Evolutionary conservation across 2,888 invertebrate genomes (phyloP), one percentile per base, ranked within the genome.

Genomic region (Hipparchia sbordonii): DNA sequence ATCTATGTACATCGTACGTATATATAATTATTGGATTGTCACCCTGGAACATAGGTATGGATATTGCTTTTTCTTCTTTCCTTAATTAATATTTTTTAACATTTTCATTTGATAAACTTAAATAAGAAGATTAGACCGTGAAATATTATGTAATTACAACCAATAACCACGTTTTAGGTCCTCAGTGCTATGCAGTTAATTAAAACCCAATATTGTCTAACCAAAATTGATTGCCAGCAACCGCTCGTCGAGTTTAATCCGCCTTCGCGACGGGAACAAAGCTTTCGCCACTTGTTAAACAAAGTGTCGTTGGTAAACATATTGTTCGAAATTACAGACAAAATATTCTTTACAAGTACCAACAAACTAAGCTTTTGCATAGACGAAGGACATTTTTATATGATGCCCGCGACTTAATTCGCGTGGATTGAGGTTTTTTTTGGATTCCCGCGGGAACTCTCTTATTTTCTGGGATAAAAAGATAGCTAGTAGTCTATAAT

Each of bases 171-270:
- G 65, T 12, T 61, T 39, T 52, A 60, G 48, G 60, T 51, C 69
- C 61, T 69, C 52, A 69, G 60, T 69, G 52, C 60, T 69, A 69
- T 48, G 73, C 67, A 71, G 88, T 89, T 93, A 93, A 94, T 94
- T 93, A 92, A 92, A 93, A 93, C 90, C 91, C 91, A 93, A 93
- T 93, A 93, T 92, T 93, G 93, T 90, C 89, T 90, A 91, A 93
- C 93, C 90, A 87, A 92, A 92, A 92, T 92, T 93, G 91, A 93
- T 93, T 91, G 88, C 85, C 83, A 81, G 83, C 69, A 69, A 69
- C 69, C 69, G 69, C 69, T 69, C 69, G 69, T 69, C 77, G 79
- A 78, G 80, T 79, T 82, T 82, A 83, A 84, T 82, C 82, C 80
- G 79, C 81, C 81, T 80, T 80, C 80, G 76, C 80, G 79, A 70